These are phyloP conservation scores for Zaprionus tsacasi DNA, from an alignment of 1,140 invertebrate genomes.

Conservation along the genomic window DNA sequence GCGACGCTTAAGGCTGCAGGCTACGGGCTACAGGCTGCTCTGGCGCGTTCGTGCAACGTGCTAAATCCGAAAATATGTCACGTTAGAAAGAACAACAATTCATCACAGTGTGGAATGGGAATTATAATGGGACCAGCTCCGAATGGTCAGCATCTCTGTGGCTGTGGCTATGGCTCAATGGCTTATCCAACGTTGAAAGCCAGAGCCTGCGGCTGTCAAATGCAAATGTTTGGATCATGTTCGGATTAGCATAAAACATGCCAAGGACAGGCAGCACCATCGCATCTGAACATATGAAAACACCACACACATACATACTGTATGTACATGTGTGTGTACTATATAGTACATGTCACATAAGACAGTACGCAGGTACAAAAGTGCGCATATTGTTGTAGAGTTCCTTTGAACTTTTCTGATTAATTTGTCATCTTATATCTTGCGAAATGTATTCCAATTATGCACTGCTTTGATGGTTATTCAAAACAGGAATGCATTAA, in stretches of 20 bases:
- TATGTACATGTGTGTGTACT: neutral
- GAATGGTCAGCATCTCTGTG: slow-evolving; percentile 8
- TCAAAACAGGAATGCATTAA: too few relatives aligned
- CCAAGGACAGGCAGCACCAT: slow-evolving; percentile 7
- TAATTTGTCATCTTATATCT: neutral
- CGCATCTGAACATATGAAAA: neutral
- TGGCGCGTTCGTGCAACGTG: slow-evolving; percentile 1
- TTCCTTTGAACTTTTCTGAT: neutral
- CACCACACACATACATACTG: neutral
- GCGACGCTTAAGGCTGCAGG: slow-evolving; percentile 2
- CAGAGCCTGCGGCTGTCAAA: slow-evolving; percentile 10
- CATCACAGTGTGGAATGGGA: slow-evolving; percentile 4
- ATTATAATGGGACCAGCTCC: neutral
- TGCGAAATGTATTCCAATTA: neutral
- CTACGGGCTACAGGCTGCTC: neutral
- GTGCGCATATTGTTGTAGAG: neutral
- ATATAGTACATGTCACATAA: neutral
- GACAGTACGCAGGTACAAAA: neutral
- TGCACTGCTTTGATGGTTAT: neutral
- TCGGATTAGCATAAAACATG: slow-evolving; percentile 11
- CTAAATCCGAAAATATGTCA: slow-evolving; percentile 10
- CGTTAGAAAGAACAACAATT: slow-evolving; percentile 8
- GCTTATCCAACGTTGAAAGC: slow-evolving; percentile 8
- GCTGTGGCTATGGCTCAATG: slow-evolving; percentile 7
- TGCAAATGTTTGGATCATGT: slow-evolving; percentile 12